A percentile compares a stretch with the other conserved stretches of the same genome.
These are phyloP conservation scores for Oncorhynchus tshawytscha DNA, from an alignment of 2,113 vertebrate species.

Conservation along the genomic window DNA sequence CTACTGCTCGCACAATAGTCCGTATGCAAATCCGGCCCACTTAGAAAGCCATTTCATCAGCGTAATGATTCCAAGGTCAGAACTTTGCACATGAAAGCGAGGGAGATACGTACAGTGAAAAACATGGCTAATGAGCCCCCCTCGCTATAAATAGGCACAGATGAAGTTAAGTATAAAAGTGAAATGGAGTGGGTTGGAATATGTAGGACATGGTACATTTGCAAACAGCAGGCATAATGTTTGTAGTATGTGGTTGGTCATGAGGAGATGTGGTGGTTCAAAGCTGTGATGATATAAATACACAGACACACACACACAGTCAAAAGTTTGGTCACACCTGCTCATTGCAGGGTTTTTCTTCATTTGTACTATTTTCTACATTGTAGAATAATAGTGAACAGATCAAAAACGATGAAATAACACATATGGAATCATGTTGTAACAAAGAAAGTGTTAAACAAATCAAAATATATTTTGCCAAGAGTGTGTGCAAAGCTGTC, in stretches of 20 bases:
- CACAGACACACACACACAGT: too few relatives aligned
- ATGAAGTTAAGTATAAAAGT: slow-evolving; percentile 3
- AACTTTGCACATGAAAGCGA: slow-evolving; percentile 63
- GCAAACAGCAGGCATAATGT: not conserved
- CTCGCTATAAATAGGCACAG: slow-evolving; percentile 41
- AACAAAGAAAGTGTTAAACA: too few relatives aligned
- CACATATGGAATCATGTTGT: too few relatives aligned
- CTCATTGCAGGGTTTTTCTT: too few relatives aligned
- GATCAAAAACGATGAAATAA: too few relatives aligned
- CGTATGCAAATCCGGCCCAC: slow-evolving; percentile 69
- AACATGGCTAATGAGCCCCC: slow-evolving; percentile 54
- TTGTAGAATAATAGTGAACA: too few relatives aligned
- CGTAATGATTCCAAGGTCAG: slow-evolving; percentile 73
- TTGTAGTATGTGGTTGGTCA: not conserved
- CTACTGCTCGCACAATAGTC: slow-evolving; percentile 40
- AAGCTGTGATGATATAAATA: not conserved
- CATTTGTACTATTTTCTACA: too few relatives aligned
- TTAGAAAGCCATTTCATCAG: slow-evolving; percentile 69
- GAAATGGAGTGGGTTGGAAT: slow-evolving; percentile 3
- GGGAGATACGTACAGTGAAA: slow-evolving; percentile 15
- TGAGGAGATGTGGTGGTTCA: not conserved
- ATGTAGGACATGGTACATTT: not conserved
- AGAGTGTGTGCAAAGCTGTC: too few relatives aligned
- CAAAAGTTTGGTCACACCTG: too few relatives aligned
- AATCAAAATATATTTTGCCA: too few relatives aligned